A percentile compares a stretch with the other conserved stretches of the same genome.
phyloP scores from a whole-genome alignment of 2,113 vertebrate genomes.

The Aegotheles bennettii region DNA sequence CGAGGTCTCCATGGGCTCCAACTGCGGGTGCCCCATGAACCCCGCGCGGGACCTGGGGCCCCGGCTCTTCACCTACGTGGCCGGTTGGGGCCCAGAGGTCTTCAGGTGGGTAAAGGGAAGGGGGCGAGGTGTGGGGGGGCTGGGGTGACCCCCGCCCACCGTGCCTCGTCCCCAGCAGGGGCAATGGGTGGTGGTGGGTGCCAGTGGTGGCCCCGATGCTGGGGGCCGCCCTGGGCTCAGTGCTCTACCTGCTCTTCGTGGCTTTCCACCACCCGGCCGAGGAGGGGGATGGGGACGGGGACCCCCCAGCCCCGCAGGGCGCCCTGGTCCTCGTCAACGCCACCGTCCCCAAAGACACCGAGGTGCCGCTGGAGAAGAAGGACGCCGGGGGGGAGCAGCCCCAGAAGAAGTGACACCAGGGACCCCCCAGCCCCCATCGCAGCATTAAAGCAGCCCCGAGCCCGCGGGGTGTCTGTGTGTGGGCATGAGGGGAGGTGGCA shows the following conservation, averaged over 20 bases:
- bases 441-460: not conserved
- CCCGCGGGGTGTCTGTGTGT: not conserved
- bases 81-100: slow-evolving; percentile 86
- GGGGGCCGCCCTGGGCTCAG: slow-evolving; percentile 67
- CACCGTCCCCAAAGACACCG: fast-evolving
- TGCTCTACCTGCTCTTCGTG: slow-evolving; percentile 75
- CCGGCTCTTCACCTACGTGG: slow-evolving; percentile 81
- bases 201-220: slow-evolving; percentile 78
- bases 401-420: not conserved
- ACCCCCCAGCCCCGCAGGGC: not conserved
- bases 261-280: slow-evolving; percentile 73
- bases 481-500: not conserved
- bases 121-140: fast-evolving
- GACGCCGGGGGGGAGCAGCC: fast-evolving
- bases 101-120: slow-evolving; percentile 66
- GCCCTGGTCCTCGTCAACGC: not conserved
- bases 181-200: slow-evolving; percentile 87
- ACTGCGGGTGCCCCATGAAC: slow-evolving; percentile 84
- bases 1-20: slow-evolving; percentile 76
- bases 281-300: not conserved
- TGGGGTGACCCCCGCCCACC: not conserved
- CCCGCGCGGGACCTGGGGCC: slow-evolving; percentile 86
- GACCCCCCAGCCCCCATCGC: not conserved
- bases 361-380: not conserved
- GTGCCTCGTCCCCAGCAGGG: slow-evolving; percentile 66